A percentile compares a stretch with the other conserved stretches of the same genome.
phyloP scores from a whole-genome alignment of 2,888 invertebrate species.

The Papilio protenor region DNA sequence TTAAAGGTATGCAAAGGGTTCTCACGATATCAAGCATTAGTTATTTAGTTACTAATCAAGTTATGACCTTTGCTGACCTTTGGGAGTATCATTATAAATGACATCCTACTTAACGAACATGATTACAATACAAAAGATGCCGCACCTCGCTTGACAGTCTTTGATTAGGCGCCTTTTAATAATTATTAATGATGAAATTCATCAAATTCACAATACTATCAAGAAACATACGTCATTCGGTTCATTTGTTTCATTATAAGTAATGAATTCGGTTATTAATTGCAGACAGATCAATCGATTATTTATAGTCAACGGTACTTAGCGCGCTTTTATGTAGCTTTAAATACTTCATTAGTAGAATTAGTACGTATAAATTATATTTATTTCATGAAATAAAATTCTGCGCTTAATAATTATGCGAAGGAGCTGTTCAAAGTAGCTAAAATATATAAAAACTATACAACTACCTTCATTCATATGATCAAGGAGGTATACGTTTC shows the following conservation, averaged over 20 bases:
- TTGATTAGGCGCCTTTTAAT: conserved; percentile 34
- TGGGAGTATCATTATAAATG: conserved; percentile 43
- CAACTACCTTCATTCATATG: too few species aligned
- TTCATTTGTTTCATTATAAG: conserved; percentile 15
- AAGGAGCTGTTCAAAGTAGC: too few species aligned
- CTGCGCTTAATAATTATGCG: too few species aligned
- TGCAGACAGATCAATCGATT: background rate
- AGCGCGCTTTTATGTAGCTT: background rate
- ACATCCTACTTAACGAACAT: conserved; percentile 39
- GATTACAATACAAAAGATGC: conserved; percentile 25
- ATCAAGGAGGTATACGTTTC: too few species aligned
- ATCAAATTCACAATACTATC: conserved; percentile 25
- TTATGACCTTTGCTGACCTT: conserved; percentile 50
- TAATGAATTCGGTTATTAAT: conserved; percentile 14
- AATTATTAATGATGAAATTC: conserved; percentile 12
- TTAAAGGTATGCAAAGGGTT: background rate
- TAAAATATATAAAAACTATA: too few species aligned
- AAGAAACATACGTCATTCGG: background rate
- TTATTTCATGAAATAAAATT: background rate
- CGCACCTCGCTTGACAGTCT: conserved; percentile 15
- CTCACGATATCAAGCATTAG: background rate
- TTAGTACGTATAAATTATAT: background rate
- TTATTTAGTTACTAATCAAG: conserved; percentile 26
- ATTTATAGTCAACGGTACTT: background rate
- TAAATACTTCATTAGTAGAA: background rate